Base-by-base conservation (phyloP, 92 coral and sea anemone species). In the Phenganax stokvisi region DNA sequence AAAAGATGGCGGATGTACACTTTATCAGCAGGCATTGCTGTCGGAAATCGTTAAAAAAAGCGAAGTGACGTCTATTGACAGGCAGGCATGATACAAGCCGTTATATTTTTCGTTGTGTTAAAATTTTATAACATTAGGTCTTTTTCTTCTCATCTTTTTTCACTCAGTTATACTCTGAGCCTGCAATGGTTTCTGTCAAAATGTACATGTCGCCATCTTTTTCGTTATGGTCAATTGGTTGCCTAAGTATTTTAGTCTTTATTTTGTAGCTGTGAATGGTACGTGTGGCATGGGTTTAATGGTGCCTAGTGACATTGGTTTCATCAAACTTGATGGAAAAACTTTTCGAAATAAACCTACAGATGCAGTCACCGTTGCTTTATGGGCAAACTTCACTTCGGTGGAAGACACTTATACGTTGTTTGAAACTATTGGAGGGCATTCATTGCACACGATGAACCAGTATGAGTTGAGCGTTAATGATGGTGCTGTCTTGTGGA, bases 271-370 rank as follows among this genome's bases (percentile, higher is more conserved):
- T 63, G 85, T 86, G 71, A 91, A 90, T 64, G 98, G 98, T 57
- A 94, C 91, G 57, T 94, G 98, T 71, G 96, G 94, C 13, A 89
- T 86, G 47, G 98, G 97, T 16, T 85, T 87, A 0, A 94, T 83
- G 87, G 74, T 94, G n/a, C 90, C 83, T 28, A 93, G 92, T 47
- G 89, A 93, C 47, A 89, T 85, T n/a, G 96, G 92, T 64, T 91
- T 90, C 59, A 85, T 94, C 54, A 86, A 87, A 77, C 89, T 94
- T 16, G 92, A 94, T 85, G 98, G 98, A 37, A 89, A 82, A 76
- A 94, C 98, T 7, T 85, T 94, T 57, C 94, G 97, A 31, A 94
- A 91, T 85, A 94, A 94, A 83, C 98, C 98, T 13, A 90, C 92
- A 17, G 96, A 94, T 69, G 97, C 89, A 2, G 86, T 94, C 12